Conservation (phyloP, 1,140 invertebrate genomes). For the Phenacoccus solenopsis region DNA sequence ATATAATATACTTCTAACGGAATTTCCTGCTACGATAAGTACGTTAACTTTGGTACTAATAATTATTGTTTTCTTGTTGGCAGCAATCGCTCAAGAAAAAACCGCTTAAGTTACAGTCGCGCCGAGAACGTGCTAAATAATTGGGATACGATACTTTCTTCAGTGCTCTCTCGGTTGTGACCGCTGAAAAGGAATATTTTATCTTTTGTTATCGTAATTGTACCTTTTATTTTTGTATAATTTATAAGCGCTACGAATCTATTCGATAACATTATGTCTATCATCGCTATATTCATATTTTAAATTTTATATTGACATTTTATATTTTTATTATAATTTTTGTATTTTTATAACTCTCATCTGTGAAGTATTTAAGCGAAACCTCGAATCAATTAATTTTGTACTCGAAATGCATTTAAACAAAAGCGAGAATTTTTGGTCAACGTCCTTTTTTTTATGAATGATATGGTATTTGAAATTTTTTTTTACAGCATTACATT, state of each 20-base stretch:
- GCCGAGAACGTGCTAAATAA: not conserved
- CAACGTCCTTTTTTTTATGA: not conserved
- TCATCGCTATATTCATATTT: not conserved
- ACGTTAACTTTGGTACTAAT: not conserved
- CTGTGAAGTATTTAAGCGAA: not conserved
- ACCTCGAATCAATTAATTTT: not conserved
- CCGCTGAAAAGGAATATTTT: not conserved
- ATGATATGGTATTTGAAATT: not conserved
- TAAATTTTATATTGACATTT: not conserved
- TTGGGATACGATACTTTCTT: not conserved
- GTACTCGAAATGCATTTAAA: not conserved
- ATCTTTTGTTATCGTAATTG: not conserved
- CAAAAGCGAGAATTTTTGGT: not conserved
- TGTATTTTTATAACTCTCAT: not conserved
- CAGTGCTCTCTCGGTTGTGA: slow-evolving; percentile 11
- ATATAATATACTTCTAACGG: too few relatives aligned
- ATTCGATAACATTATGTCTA: not conserved
- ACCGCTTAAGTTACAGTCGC: slow-evolving; percentile 38
- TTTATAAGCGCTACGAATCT: not conserved
- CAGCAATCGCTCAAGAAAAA: slow-evolving; percentile 55
- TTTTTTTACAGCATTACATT: not conserved
- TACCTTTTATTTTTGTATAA: not conserved
- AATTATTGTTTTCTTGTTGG: slow-evolving; percentile 21
- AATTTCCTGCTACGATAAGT: too few relatives aligned
- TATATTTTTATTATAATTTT: not conserved